Percentiles rank a stretch among this genome's conserved stretches.
Conservation (phyloP, 1,140 invertebrate species). For the Leucophenga varia region DNA sequence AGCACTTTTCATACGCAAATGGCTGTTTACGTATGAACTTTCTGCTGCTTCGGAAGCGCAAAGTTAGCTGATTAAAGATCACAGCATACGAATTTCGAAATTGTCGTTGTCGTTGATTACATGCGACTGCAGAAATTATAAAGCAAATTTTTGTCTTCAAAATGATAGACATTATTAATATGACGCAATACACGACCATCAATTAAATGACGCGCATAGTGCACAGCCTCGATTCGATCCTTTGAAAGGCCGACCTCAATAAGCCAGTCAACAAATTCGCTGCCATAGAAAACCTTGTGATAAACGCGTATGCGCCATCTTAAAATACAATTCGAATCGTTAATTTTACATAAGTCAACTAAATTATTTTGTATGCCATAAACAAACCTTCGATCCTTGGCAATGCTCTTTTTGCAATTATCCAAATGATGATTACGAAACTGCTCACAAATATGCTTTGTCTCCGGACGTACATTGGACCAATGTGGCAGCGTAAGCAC, state of each 20-base stretch:
- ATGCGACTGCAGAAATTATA: constrained; percentile 65
- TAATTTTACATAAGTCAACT: too few relatives aligned
- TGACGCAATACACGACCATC: constrained; percentile 82
- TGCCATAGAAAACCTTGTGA: constrained; percentile 78
- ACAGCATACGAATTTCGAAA: constrained; percentile 42
- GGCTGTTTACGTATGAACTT: constrained; percentile 23
- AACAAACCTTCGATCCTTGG: constrained; percentile 64
- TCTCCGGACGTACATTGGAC: constrained; percentile 74
- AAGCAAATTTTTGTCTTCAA: constrained; percentile 70
- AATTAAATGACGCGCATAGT: constrained; percentile 80
- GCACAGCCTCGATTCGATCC: constrained; percentile 74
- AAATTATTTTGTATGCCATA: neutral
- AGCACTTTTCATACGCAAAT: constrained; percentile 11
- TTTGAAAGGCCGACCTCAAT: constrained; percentile 73
- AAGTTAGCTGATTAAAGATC: constrained; percentile 29
- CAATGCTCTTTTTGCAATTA: constrained; percentile 78
- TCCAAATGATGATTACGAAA: constrained; percentile 83
- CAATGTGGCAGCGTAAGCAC: constrained; percentile 69
- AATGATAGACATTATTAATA: constrained; percentile 78
- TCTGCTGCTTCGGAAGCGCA: neutral
- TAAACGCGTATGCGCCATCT: constrained; percentile 74
- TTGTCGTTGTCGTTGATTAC: constrained; percentile 19
- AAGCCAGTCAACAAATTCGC: constrained; percentile 84
- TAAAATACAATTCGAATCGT: constrained; percentile 1
- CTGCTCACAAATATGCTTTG: constrained; percentile 82